Conservation (phyloP, 1,140 invertebrate species). For the Sarcophaga bullata region DNA sequence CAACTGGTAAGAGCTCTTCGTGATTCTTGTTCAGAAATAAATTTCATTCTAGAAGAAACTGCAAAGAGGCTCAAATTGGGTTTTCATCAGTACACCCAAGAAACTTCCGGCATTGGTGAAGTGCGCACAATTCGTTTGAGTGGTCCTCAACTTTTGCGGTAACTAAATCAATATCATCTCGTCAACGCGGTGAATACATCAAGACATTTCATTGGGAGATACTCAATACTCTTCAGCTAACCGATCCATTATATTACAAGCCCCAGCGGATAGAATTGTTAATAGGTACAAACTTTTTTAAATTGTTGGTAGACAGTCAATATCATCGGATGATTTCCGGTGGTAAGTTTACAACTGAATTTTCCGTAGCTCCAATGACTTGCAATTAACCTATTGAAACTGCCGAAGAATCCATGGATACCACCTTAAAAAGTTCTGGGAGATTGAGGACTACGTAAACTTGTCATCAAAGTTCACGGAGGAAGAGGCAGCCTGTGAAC, state of each 20-base stretch:
- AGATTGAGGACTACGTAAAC: background rate
- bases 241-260: background rate
- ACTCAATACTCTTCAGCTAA: background rate
- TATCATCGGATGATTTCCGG: conserved; percentile 28
- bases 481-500: background rate
- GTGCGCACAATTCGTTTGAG: background rate
- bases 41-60: conserved; percentile 42
- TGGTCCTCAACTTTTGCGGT: conserved; percentile 9
- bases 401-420: background rate
- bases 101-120: background rate
- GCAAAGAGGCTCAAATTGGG: conserved; percentile 6
- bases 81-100: conserved; percentile 16
- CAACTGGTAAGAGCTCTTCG: conserved; percentile 38
- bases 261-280: conserved; percentile 31
- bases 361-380: background rate
- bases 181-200: background rate
- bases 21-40: conserved; percentile 42
- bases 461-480: background rate
- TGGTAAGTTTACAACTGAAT: background rate
- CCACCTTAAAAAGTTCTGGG: conserved; percentile 26
- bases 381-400: background rate
- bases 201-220: background rate
- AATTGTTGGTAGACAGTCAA: background rate
- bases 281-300: conserved; percentile 23
- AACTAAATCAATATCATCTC: conserved; percentile 21